phyloP scores from a whole-genome alignment of 1,140 invertebrate species.

The Brachionus angularis region DNA sequence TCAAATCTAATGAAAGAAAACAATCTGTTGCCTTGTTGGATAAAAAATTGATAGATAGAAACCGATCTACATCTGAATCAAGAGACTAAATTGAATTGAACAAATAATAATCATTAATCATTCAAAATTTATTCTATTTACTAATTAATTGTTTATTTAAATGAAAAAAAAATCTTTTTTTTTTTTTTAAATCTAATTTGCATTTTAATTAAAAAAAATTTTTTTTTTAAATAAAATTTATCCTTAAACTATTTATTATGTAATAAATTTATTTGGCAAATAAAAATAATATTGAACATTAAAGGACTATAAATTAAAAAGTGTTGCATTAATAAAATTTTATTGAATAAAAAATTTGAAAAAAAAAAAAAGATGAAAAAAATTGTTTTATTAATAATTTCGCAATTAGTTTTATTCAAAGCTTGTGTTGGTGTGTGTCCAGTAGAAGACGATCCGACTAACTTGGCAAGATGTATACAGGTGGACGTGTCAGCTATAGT shows the following conservation, averaged over 20 bases:
- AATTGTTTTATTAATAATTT: neutral
- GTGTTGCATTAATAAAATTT: neutral
- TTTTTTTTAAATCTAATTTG: conserved; percentile 15
- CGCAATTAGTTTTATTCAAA: neutral
- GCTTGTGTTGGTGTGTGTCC: conserved; percentile 3
- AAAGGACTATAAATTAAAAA: neutral
- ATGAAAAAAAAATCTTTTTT: conserved; percentile 12
- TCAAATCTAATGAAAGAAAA: neutral
- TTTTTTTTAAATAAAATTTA: neutral
- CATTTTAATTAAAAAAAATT: conserved; percentile 43
- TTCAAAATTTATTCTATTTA: neutral
- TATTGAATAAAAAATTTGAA: too few relatives aligned
- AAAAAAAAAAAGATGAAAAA: conserved; percentile 9
- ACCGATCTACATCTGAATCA: too few relatives aligned
- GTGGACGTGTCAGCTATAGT: conserved; percentile 43
- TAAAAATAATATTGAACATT: neutral
- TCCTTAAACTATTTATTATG: too few relatives aligned
- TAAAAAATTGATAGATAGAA: too few relatives aligned
- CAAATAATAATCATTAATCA: neutral
- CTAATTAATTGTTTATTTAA: conserved; percentile 5
- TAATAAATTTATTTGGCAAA: conserved; percentile 35
- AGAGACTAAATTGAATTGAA: too few relatives aligned
- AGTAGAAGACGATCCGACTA: conserved; percentile 41
- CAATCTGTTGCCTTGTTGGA: too few relatives aligned
- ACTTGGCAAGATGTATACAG: conserved; percentile 39